These are phyloP conservation scores for Columba janthina DNA, from an alignment of 2,113 vertebrate genomes.

Conservation along the genomic window DNA sequence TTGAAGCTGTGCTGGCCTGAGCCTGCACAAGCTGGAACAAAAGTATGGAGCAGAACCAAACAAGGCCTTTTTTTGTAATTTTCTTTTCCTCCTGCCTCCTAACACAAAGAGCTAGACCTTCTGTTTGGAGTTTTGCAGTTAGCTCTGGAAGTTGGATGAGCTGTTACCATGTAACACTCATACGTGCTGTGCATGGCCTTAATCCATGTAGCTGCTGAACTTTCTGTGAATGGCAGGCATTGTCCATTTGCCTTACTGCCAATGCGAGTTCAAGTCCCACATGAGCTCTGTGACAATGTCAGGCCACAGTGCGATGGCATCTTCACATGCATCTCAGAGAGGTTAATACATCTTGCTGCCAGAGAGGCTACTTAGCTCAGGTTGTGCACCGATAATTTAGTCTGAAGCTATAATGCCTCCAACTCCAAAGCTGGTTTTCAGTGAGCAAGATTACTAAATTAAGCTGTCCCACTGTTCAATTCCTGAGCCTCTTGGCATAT, in stretches of 20 bases:
- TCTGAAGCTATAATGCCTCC: background rate
- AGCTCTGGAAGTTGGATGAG: background rate
- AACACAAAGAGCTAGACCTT: background rate
- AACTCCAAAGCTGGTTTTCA: background rate
- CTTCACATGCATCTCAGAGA: background rate
- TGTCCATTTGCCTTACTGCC: background rate
- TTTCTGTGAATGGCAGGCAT: background rate
- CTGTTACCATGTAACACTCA: background rate
- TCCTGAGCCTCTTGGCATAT: background rate
- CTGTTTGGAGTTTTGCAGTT: background rate
- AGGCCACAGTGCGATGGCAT: accelerated
- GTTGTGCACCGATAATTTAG: background rate
- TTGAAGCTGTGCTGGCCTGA: background rate
- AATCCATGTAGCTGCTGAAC: accelerated
- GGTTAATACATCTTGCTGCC: background rate
- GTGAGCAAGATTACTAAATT: background rate
- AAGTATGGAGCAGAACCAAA: background rate
- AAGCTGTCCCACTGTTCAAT: background rate
- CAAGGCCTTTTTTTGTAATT: background rate
- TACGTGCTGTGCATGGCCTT: background rate
- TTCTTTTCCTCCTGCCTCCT: background rate
- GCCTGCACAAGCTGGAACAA: background rate
- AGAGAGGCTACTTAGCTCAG: background rate
- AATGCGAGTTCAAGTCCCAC: accelerated
- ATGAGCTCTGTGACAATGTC: background rate